A percentile compares a stretch with the other conserved stretches of the same genome.
Conservation (phyloP, 1,140 invertebrate genomes). For the Drosophila athabasca region DNA sequence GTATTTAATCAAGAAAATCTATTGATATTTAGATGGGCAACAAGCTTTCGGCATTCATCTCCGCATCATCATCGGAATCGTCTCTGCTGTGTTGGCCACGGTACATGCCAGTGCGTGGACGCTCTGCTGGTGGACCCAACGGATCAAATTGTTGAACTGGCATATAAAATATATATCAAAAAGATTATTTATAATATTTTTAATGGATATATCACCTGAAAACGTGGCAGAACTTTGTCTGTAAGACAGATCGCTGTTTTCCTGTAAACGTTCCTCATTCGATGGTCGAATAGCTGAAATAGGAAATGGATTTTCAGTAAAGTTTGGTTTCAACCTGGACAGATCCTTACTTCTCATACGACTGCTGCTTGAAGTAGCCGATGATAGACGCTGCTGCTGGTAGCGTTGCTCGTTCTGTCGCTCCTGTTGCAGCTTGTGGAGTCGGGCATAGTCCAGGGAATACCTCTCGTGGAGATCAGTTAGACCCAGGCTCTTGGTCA, state of each 20-base stretch:
- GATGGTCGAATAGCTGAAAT: conserved; percentile 38
- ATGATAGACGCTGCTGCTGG: conserved; percentile 86
- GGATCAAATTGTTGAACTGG: conserved; percentile 86
- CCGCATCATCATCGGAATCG: conserved; percentile 91
- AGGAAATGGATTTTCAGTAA: background rate
- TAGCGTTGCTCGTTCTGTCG: conserved; percentile 87
- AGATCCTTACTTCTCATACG: conserved; percentile 74
- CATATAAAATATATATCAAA: background rate
- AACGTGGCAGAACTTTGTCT: background rate
- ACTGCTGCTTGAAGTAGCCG: conserved; percentile 82
- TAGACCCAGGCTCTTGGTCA: conserved; percentile 87
- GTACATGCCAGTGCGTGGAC: conserved; percentile 90
- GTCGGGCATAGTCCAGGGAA: conserved; percentile 90
- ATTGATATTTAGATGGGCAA: conserved; percentile 85
- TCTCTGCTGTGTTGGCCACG: conserved; percentile 87
- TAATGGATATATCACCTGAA: background rate
- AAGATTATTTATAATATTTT: background rate
- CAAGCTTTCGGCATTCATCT: conserved; percentile 92
- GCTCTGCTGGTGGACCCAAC: conserved; percentile 88
- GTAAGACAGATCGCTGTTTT: conserved; percentile 46
- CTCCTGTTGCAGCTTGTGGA: conserved; percentile 85
- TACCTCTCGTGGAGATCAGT: conserved; percentile 90
- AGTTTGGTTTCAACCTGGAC: too few species aligned
- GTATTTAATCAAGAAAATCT: too few species aligned
- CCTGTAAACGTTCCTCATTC: conserved; percentile 54